These are phyloP conservation scores for Drosophila tripunctata DNA, from an alignment of 2,888 invertebrate genomes.

Conservation along the genomic window DNA sequence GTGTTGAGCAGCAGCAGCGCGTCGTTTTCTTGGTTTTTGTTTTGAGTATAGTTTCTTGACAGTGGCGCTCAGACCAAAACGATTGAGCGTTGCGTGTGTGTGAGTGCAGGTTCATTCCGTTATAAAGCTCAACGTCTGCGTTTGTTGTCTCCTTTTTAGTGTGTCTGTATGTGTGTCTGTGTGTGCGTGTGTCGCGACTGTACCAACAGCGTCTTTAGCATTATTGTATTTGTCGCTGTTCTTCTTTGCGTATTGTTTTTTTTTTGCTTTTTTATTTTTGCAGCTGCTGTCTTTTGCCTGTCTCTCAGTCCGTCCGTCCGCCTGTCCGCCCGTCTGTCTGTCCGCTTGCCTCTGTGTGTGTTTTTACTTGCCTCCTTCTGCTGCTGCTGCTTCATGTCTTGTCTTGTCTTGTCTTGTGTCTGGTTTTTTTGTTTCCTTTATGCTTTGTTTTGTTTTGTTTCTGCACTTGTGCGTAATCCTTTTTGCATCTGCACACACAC, in stretches of 20 bases:
- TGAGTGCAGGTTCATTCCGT: constrained; percentile 50
- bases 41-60: constrained; percentile 43
- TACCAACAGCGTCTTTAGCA: constrained; percentile 47
- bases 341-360: neutral
- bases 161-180: constrained; percentile 3
- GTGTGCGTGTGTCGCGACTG: constrained; percentile 43
- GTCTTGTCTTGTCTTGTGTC: neutral
- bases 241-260: constrained; percentile 57
- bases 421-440: neutral
- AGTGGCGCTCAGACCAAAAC: constrained; percentile 1
- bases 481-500: constrained; percentile 1
- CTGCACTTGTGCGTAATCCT: constrained; percentile 49
- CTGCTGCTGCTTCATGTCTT: neutral
- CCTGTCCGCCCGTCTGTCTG: neutral
- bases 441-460: neutral
- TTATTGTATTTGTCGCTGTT: constrained; percentile 43
- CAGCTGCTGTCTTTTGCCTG: constrained; percentile 43
- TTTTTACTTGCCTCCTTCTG: constrained; percentile 9
- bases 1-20: neutral
- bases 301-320: neutral
- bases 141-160: constrained; percentile 35
- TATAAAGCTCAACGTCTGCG: constrained; percentile 49
- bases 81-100: constrained; percentile 16
- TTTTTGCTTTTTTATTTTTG: too few species aligned
- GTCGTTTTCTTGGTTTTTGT: constrained; percentile 36